Percentiles rank a stretch among this genome's conserved stretches.
These are phyloP conservation scores for Lates japonicus DNA, from an alignment of 2,797 vertebrate species.

Conservation along the genomic window DNA sequence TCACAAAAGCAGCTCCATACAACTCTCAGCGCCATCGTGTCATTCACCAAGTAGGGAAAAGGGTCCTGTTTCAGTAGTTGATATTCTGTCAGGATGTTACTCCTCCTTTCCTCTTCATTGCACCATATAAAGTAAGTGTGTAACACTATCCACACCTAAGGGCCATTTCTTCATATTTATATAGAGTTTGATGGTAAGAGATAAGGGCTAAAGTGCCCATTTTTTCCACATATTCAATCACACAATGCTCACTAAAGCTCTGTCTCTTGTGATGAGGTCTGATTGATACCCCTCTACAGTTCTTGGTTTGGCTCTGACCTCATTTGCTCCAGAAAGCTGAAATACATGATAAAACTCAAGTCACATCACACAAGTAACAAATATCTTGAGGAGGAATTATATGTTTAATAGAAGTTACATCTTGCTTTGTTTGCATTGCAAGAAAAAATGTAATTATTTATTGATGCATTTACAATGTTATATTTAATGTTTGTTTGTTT, in stretches of 20 bases:
- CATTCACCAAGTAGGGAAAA: constrained; percentile 69
- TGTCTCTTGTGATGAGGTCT: constrained; percentile 43
- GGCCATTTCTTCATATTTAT: constrained; percentile 76
- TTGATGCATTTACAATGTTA: constrained; percentile 33
- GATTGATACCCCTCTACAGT: constrained; percentile 37
- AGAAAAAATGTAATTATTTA: constrained; percentile 11
- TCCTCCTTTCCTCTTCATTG: constrained; percentile 65
- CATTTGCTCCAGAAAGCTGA: constrained; percentile 42
- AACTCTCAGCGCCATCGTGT: constrained; percentile 52
- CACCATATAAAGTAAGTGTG: constrained; percentile 71
- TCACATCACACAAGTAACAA: constrained; percentile 28
- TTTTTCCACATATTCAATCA: constrained; percentile 50
- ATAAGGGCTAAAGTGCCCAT: constrained; percentile 66
- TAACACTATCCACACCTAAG: constrained; percentile 73
- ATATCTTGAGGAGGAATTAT: constrained; percentile 12
- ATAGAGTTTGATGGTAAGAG: constrained; percentile 64
- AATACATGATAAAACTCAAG: constrained; percentile 40
- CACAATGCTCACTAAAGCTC: constrained; percentile 40
- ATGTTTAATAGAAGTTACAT: not conserved
- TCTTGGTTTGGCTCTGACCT: constrained; percentile 47
- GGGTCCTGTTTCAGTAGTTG: constrained; percentile 79
- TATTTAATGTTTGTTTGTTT: constrained; percentile 1
- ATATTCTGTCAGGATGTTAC: constrained; percentile 83
- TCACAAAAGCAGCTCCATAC: constrained; percentile 78
- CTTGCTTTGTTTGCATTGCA: not conserved